These are phyloP conservation scores for Hemicrepidius hirtus DNA, from an alignment of 2,888 invertebrate genomes.

Conservation along the genomic window DNA sequence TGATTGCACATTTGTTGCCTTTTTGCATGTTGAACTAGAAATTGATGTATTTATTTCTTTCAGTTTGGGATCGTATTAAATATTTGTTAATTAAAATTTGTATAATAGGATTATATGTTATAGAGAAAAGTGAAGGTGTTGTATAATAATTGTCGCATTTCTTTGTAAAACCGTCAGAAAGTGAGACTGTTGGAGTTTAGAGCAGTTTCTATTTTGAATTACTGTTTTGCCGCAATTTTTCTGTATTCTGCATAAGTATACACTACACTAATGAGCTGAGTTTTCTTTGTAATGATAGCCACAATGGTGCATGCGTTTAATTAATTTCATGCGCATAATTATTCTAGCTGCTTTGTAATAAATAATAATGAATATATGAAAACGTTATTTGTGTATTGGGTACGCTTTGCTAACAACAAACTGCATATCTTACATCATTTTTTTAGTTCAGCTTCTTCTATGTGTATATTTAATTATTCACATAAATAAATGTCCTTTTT, in stretches of 20 bases:
- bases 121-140: not conserved
- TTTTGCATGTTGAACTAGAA: conserved; percentile 28
- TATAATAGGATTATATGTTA: not conserved
- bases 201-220: conserved; percentile 16
- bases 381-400: conserved; percentile 31
- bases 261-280: conserved; percentile 45
- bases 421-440: conserved; percentile 43
- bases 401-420: conserved; percentile 50
- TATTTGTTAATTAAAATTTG: not conserved
- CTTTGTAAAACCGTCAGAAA: conserved; percentile 7
- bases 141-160: conserved; percentile 3
- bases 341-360: conserved; percentile 40
- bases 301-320: conserved; percentile 41
- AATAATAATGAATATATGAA: conserved; percentile 28
- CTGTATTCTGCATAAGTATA: conserved; percentile 52
- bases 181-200: conserved; percentile 3
- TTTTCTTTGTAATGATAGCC: conserved; percentile 29
- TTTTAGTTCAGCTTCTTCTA: conserved; percentile 41
- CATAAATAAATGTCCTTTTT: conserved; percentile 44
- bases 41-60: not conserved
- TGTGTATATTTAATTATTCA: conserved; percentile 45
- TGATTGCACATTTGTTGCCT: conserved; percentile 22
- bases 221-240: conserved; percentile 41
- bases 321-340: conserved; percentile 42
- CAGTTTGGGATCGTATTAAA: not conserved